Percentiles rank a stretch among this genome's conserved stretches.
Conservation (phyloP, 2,797 vertebrate species). For the Limnodromus scolopaceus region DNA sequence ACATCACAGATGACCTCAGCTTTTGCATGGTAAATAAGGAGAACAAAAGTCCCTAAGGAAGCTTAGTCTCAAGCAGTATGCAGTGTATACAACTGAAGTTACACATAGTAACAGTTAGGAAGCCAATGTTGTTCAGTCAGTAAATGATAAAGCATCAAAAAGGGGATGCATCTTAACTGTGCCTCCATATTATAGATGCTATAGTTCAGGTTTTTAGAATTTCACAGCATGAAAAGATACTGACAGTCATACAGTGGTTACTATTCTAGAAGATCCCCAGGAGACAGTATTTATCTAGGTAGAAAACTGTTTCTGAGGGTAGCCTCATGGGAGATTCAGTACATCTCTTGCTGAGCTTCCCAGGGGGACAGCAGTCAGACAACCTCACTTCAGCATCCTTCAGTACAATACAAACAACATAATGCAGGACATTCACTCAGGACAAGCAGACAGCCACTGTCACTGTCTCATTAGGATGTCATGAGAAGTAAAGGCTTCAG, state of each 20-base stretch:
- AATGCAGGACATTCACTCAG: conserved; percentile 48
- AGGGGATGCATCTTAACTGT: not conserved
- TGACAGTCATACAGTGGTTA: not conserved
- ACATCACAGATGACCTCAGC: not conserved
- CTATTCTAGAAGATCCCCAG: not conserved
- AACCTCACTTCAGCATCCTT: conserved; percentile 40
- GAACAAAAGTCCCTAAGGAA: not conserved
- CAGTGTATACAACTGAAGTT: not conserved
- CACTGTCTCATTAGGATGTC: conserved; percentile 35
- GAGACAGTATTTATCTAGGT: conserved; percentile 14
- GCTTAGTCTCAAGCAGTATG: not conserved
- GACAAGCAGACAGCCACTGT: conserved; percentile 7
- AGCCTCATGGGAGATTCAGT: conserved; percentile 28
- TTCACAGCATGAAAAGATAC: not conserved
- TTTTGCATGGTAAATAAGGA: not conserved
- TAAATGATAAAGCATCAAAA: not conserved
- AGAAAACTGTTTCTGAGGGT: conserved; percentile 16
- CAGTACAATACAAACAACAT: conserved; percentile 53
- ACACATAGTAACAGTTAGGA: not conserved
- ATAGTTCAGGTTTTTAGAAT: not conserved
- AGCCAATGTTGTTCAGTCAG: not conserved
- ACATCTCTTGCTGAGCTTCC: conserved; percentile 46
- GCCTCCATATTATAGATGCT: not conserved
- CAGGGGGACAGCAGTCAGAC: conserved; percentile 48
- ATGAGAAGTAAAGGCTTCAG: not conserved